Percentiles rank a stretch among this genome's conserved stretches.
Conservation (phyloP, 2,797 vertebrate species). For the Sebastes wilsoni region DNA sequence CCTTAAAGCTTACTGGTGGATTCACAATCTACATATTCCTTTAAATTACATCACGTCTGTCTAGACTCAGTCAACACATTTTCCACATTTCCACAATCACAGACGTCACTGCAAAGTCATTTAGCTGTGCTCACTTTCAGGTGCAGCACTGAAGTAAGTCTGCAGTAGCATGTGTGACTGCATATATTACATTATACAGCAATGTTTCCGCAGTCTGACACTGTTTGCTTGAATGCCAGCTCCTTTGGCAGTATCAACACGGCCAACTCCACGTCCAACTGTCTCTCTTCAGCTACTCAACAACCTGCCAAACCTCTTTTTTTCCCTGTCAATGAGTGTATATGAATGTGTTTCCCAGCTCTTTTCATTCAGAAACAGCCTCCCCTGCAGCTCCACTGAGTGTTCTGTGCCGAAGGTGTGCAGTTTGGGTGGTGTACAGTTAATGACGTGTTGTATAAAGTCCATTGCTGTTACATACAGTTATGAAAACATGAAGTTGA, state of each 20-base stretch:
- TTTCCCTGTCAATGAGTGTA: neutral
- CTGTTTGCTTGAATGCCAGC: constrained; percentile 4
- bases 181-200: neutral
- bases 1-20: neutral
- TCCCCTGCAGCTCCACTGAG: neutral
- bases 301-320: constrained; percentile 5
- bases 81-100: neutral
- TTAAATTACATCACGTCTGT: constrained; percentile 14
- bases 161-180: neutral
- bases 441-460: constrained; percentile 33
- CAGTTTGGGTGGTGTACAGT: constrained; percentile 4
- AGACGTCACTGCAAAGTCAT: neutral
- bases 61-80: constrained; percentile 3
- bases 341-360: neutral
- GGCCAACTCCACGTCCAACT: neutral
- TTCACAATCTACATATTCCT: neutral
- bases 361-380: neutral
- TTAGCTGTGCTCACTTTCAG: neutral
- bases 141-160: neutral
- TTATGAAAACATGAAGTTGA: constrained; percentile 38
- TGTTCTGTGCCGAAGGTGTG: neutral
- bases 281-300: constrained; percentile 21
- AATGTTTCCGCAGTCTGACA: neutral
- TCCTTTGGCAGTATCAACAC: neutral
- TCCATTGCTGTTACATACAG: constrained; percentile 3